phyloP scores from a whole-genome alignment of 2,113 vertebrate species.

The Phrynocephalus versicolor region DNA sequence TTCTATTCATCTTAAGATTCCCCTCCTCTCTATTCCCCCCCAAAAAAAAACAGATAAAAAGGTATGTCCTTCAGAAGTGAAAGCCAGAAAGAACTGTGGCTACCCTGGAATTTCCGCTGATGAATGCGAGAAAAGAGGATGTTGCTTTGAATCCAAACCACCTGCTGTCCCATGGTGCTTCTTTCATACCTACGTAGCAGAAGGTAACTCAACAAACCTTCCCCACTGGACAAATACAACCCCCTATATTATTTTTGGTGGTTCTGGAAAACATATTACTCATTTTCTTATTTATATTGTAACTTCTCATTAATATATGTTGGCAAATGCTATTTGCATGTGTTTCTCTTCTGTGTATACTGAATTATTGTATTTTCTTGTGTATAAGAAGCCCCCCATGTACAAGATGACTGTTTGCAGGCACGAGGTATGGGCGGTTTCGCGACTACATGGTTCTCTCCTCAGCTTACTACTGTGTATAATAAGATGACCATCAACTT shows the following conservation, averaged over 20 bases:
- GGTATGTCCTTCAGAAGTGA: constrained; percentile 45
- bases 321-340: background rate
- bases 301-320: background rate
- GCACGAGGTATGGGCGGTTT: no score
- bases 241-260: background rate
- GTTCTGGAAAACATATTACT: background rate
- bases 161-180: constrained; percentile 61
- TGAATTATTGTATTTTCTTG: no score
- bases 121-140: background rate
- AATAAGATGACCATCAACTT: no score
- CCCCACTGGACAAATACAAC: fast-evolving
- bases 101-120: constrained; percentile 40
- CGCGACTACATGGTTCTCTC: no score
- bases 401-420: no score
- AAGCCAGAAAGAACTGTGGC: constrained; percentile 39
- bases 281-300: background rate
- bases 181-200: background rate
- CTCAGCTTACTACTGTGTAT: no score
- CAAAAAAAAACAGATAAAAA: constrained; percentile 23
- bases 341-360: background rate
- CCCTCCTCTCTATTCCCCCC: background rate
- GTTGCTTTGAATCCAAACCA: constrained; percentile 44
- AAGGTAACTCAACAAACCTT: background rate
- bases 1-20: background rate
- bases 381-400: no score